Conservation (phyloP, 2,888 invertebrate genomes). For the Tryphoninae sp. region DNA sequence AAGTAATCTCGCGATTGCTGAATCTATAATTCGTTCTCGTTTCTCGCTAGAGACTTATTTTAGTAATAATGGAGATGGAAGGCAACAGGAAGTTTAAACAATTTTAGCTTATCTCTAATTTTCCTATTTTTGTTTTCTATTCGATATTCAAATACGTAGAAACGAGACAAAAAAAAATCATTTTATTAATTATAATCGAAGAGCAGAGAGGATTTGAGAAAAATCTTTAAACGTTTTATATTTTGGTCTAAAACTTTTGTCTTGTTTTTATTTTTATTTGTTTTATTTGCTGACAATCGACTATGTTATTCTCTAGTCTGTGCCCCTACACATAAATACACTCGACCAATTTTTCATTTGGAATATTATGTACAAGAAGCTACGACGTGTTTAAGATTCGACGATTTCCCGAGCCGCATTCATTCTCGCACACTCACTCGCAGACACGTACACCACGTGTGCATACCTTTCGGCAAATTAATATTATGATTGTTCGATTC, state of each 20-base stretch:
- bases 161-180: neutral
- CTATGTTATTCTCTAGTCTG: constrained; percentile 14
- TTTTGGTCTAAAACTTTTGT: constrained; percentile 1
- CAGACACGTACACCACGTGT: constrained; percentile 4
- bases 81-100: no score
- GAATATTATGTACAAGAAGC: constrained; percentile 52
- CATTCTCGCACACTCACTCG: neutral
- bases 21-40: neutral
- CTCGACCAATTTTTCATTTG: constrained; percentile 8
- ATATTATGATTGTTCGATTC: constrained; percentile 48
- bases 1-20: neutral
- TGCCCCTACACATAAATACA: constrained; percentile 43
- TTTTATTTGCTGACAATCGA: constrained; percentile 16
- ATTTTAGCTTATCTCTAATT: no score
- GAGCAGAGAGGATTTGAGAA: neutral
- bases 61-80: neutral
- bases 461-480: constrained; percentile 16
- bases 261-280: neutral
- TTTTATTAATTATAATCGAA: neutral
- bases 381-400: constrained; percentile 40
- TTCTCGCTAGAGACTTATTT: neutral
- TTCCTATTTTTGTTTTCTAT: no score
- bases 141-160: neutral
- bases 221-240: constrained; percentile 15
- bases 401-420: constrained; percentile 17